Conservation (phyloP, 1,140 invertebrate genomes). For the Aphidius ervi region DNA sequence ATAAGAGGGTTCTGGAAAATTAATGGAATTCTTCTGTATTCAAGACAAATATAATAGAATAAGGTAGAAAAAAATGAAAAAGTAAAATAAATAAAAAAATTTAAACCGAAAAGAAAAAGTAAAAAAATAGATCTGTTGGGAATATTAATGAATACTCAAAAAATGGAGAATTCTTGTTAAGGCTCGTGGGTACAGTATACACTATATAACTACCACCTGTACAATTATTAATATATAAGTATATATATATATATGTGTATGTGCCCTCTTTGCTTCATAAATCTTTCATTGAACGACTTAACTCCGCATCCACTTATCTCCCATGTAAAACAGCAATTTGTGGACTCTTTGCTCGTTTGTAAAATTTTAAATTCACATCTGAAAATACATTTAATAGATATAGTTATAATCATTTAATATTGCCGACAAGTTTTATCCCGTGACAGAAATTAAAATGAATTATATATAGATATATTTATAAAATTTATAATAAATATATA, state of each 20-base stretch:
- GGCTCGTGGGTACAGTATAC: not conserved
- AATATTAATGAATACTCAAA: conserved; percentile 11
- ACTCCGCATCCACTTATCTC: conserved; percentile 5
- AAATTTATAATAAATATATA: too few species aligned
- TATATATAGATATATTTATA: too few species aligned
- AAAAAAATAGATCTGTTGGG: conserved; percentile 6
- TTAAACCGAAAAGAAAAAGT: not conserved
- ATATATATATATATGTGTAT: not conserved
- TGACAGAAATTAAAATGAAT: too few species aligned
- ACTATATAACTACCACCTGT: too few species aligned
- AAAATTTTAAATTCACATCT: conserved; percentile 32
- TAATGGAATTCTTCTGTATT: too few species aligned
- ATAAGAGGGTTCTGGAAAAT: too few species aligned
- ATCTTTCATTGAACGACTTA: conserved; percentile 36
- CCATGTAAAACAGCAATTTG: conserved; percentile 3
- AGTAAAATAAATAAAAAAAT: not conserved
- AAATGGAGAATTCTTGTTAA: not conserved
- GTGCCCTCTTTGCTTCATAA: conserved; percentile 31
- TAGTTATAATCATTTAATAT: too few species aligned
- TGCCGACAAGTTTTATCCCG: too few species aligned
- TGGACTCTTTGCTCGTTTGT: conserved; percentile 22
- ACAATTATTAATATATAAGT: not conserved
- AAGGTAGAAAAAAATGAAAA: not conserved
- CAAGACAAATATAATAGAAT: not conserved
- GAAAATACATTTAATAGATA: not conserved